Evolutionary conservation across 1,140 invertebrate genomes (phyloP), one percentile per base, ranked within the genome.

Genomic region (Sminthurides bifidus): DNA sequence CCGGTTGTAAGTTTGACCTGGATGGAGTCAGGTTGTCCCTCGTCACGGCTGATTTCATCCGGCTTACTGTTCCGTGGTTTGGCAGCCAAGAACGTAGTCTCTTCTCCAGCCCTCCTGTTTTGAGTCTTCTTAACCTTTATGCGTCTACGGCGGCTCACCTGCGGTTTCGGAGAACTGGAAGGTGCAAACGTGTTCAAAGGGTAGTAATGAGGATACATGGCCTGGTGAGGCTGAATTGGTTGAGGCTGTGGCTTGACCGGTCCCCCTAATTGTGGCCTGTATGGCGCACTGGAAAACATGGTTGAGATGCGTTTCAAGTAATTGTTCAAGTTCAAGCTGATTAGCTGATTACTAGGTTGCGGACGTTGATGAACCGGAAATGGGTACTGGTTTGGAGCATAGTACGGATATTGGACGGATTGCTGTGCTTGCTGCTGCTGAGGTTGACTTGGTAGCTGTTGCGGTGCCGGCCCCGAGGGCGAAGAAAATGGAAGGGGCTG

Each of bases 171-270:
- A 8, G 30, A 30, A 14, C 38, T 33, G 10, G 30, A 29, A 1
- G 58, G 54, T 2, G 61, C 43, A 24, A 54, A 59, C 0, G 58
- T 43, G 21, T 59, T 63, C 24, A 58, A 19, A 1, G 61, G 61
- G 33, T 54, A 63, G 38, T 63, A 63, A 33, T 63, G 54, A 2
- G 58, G 56, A 35, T 58, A 60, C 2, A 40, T 38, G 21, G 52
- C 27, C 17, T 35, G 31, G n/a, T 56, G 29, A 31, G 43, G 58
- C n/a, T 43, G 54, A 35, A 15, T 46, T n/a, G 45, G 33, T n/a
- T 6, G 24, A 6, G 40, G 40, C 15, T 23, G 53, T 35, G 27
- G 41, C 15, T 17, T n/a, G n/a, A n/a, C n/a, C n/a, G n/a, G n/a
- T n/a, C n/a, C 38, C 1, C 43, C 43, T 17, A 30, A 2, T 4